Evolutionary conservation across 1,140 invertebrate genomes (phyloP).

Genomic region (Amyelois transitella): DNA sequence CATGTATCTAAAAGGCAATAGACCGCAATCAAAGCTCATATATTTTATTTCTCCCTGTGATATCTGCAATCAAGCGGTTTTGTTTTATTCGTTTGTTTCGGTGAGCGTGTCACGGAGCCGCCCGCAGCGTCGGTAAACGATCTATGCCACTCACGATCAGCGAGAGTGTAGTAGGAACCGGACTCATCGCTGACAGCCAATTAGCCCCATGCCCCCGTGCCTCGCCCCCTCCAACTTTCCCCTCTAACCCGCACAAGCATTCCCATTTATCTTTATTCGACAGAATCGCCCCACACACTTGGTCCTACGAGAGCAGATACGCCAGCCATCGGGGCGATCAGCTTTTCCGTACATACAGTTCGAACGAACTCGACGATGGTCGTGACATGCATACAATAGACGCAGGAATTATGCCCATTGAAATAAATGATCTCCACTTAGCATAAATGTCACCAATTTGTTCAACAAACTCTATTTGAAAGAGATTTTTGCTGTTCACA

Average conservation of each 20-base stretch:
- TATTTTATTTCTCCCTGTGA: too few species aligned
- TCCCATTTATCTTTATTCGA: conserved; percentile 70
- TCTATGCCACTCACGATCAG: conserved; percentile 23
- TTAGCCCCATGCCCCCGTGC: conserved; percentile 47
- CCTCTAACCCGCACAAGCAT: conserved; percentile 40
- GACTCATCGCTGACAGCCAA: conserved; percentile 68
- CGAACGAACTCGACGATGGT: conserved; percentile 21
- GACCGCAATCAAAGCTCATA: background rate
- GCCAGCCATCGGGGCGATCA: conserved; percentile 21
- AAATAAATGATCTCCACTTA: conserved; percentile 39
- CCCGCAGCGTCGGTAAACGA: conserved; percentile 17
- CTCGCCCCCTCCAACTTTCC: conserved; percentile 25
- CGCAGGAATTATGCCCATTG: conserved; percentile 35
- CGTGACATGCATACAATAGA: conserved; percentile 39
- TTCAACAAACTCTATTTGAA: conserved; percentile 19
- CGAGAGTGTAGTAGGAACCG: conserved; percentile 28
- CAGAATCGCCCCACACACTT: conserved; percentile 42
- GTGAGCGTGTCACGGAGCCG: conserved; percentile 24
- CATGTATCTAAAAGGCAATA: too few species aligned
- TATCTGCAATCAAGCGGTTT: conserved; percentile 9
- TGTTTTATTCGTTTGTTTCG: conserved; percentile 28
- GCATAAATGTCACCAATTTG: conserved; percentile 33
- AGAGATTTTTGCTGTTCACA: too few species aligned
- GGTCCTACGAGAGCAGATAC: conserved; percentile 35
- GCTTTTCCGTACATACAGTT: background rate